Conservation (phyloP, 2,888 invertebrate genomes). For the Melanophora roralis region DNA sequence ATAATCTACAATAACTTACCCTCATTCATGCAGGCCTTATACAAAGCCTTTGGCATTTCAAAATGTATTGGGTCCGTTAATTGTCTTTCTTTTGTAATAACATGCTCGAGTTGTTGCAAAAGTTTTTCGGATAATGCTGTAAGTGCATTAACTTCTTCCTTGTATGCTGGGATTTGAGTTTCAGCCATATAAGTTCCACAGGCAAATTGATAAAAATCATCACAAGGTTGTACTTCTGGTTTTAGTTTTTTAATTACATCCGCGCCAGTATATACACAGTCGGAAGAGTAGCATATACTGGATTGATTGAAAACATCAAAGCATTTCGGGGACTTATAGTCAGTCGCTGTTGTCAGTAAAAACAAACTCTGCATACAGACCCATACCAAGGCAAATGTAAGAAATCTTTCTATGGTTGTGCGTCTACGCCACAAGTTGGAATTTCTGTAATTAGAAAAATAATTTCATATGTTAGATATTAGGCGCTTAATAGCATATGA, state of each 20-base stretch:
- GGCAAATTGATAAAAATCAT: too few species aligned
- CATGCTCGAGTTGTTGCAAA: conserved; percentile 76
- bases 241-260: conserved; percentile 84
- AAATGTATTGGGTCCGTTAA: conserved; percentile 75
- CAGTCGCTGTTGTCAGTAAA: conserved; percentile 77
- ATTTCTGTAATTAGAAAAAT: conserved; percentile 80
- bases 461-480: too few species aligned
- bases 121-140: conserved; percentile 77
- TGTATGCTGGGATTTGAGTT: conserved; percentile 85
- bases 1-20: conserved; percentile 70
- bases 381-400: conserved; percentile 81
- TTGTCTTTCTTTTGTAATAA: conserved; percentile 74
- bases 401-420: conserved; percentile 84
- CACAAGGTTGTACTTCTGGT: conserved; percentile 83
- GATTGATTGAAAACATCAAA: conserved; percentile 3
- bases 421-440: conserved; percentile 90
- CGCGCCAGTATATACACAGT: conserved; percentile 87
- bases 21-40: conserved; percentile 78
- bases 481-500: too few species aligned
- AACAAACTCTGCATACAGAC: conserved; percentile 81
- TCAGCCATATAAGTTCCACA: conserved; percentile 84
- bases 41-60: conserved; percentile 76
- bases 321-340: conserved; percentile 40
- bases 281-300: conserved; percentile 83
- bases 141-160: conserved; percentile 76